Percentiles rank a stretch among this genome's conserved stretches.
These are phyloP conservation scores for Pachyramphus minor DNA, from an alignment of 2,113 vertebrate genomes.

Conservation along the genomic window DNA sequence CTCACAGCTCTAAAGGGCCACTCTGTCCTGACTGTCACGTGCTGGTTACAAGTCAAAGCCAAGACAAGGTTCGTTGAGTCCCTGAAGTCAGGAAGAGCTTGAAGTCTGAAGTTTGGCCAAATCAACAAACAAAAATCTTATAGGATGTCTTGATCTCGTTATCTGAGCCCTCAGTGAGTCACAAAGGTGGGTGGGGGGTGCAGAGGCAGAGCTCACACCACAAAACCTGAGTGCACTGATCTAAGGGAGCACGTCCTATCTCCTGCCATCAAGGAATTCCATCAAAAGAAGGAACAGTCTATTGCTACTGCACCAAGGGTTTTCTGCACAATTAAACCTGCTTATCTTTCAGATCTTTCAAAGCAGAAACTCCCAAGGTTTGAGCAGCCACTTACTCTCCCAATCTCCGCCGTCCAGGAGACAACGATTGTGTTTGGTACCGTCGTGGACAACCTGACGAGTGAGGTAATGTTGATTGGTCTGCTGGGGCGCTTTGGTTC, in stretches of 20 bases:
- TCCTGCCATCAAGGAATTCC: background rate
- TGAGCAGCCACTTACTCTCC: constrained; percentile 80
- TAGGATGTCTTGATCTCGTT: background rate
- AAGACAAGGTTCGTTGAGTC: background rate
- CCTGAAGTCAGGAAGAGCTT: background rate
- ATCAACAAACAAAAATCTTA: background rate
- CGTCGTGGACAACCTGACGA: constrained; percentile 93
- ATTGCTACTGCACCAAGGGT: background rate
- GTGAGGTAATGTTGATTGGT: constrained; percentile 99
- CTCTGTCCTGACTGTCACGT: fast-evolving
- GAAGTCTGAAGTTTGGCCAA: background rate
- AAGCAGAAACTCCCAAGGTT: background rate
- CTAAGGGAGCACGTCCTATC: background rate
- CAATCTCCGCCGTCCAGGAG: constrained; percentile 97
- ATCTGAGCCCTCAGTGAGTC: background rate
- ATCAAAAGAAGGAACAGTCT: background rate
- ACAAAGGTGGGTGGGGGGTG: background rate
- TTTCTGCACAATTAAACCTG: background rate
- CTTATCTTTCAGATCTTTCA: background rate
- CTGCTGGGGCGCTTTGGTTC: constrained; percentile 99
- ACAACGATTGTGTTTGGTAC: constrained; percentile 97
- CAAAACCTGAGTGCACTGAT: background rate
- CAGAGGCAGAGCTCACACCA: background rate
- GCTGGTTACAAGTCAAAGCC: background rate
- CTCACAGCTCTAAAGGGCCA: background rate